Evolutionary conservation across 2,888 invertebrate species (phyloP), one percentile per base, ranked within the genome.

Genomic region (Chrysomela aeneicollis): DNA sequence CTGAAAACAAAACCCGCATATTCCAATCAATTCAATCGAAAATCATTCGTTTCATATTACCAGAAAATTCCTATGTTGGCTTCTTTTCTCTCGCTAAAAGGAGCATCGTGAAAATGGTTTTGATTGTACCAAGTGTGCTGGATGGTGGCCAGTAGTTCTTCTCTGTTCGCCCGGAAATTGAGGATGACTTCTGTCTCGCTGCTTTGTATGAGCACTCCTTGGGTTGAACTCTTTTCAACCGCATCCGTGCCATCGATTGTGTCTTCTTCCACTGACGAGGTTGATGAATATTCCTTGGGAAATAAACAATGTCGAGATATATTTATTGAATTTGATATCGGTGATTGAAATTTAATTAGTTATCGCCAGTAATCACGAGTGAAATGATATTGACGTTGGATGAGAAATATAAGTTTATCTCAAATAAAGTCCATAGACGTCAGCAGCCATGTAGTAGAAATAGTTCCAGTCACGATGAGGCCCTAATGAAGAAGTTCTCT

Each of bases 41-140:
- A 57, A 15, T 30, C 21, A 26, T 22, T 37, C 18, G 37, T 37
- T 46, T 19, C 17, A 42, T n/a, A 37, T 74, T 71, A 81, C 82
- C 81, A 82, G 58, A 77, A 66, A 52, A 80, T 70, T 22, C 79
- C 79, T 22, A 81, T 73, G 64, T 79, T 79, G 15, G 81, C 81
- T 64, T 79, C 79, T 19, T 69, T 63, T 60, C 71, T 72, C 1
- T 72, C 61, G 72, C 81, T 81, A 5, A 64, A 58, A 3, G 82
- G 81, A 26, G 73, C 57, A 63, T 76, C 75, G 50, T 61, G 55
- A 32, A 77, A 73, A 12, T 63, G 30, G 4, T 75, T 70, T n/a
- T 70, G 59, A 64, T 75, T 74, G 66, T 77, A 82, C 82, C 82
- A 82, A 1, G 73, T 66, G 61, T 77, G 76, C 66, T 82, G 81